Evolutionary conservation across 1,140 invertebrate species (phyloP).

Genomic region (Sminthurinus signatus): DNA sequence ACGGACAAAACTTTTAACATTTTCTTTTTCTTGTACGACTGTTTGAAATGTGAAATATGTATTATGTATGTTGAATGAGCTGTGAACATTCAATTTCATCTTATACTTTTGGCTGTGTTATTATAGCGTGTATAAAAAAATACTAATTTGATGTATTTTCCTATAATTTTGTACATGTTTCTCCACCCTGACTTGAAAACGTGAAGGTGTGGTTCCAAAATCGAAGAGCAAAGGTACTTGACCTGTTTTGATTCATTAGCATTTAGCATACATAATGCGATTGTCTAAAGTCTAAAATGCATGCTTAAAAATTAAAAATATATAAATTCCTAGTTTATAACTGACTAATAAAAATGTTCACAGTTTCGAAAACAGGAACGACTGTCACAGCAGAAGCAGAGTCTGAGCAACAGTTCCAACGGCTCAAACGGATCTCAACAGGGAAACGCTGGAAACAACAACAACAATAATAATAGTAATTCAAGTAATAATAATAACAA

Average conservation of each 20-base stretch:
- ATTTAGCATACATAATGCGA: too few species aligned
- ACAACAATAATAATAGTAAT: slow-evolving; percentile 30
- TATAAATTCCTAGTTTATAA: too few species aligned
- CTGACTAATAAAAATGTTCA: too few species aligned
- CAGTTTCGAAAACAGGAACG: slow-evolving; percentile 85
- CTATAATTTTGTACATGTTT: too few species aligned
- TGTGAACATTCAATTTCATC: too few species aligned
- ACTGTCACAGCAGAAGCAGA: slow-evolving; percentile 64
- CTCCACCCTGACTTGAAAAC: slow-evolving; percentile 34
- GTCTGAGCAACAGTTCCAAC: slow-evolving; percentile 35
- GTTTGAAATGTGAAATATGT: too few species aligned
- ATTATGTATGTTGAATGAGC: too few species aligned
- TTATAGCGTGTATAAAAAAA: not conserved
- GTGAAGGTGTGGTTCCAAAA: slow-evolving; percentile 98
- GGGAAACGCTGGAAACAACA: slow-evolving; percentile 29
- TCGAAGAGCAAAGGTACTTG: slow-evolving; percentile 62
- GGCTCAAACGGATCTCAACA: slow-evolving; percentile 37
- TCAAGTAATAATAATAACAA: slow-evolving; percentile 4
- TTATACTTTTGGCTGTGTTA: not conserved
- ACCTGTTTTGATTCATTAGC: too few species aligned
- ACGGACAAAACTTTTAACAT: too few species aligned
- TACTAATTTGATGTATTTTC: not conserved
- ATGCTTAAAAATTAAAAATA: too few species aligned
- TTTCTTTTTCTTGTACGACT: too few species aligned
- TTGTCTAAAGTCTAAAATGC: too few species aligned